Conservation (phyloP, 2,888 invertebrate genomes). For the Eilema sororculum region DNA sequence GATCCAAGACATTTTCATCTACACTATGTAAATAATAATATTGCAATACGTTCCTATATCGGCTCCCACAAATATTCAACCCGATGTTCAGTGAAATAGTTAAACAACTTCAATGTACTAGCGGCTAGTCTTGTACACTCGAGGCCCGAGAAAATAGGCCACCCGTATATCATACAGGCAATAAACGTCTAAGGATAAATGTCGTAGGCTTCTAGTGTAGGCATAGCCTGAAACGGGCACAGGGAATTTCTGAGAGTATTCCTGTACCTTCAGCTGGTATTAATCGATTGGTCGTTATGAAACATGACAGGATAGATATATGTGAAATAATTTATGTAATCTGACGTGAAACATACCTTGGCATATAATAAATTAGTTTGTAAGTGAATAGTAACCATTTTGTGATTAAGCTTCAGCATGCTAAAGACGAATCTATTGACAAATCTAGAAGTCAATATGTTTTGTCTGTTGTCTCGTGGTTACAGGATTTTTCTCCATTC, state of each 20-base stretch:
- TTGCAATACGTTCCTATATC: conserved; percentile 36
- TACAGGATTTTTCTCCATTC: too few relatives aligned
- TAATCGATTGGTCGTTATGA: neutral
- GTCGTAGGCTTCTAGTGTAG: conserved; percentile 11
- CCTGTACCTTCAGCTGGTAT: neutral
- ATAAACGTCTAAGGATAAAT: conserved; percentile 22
- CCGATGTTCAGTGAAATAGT: conserved; percentile 44
- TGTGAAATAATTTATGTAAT: neutral
- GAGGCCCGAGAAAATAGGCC: conserved; percentile 19
- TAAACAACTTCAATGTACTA: conserved; percentile 39
- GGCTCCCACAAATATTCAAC: conserved; percentile 34
- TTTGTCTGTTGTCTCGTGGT: too few relatives aligned
- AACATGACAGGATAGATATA: neutral
- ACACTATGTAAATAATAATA: conserved; percentile 31
- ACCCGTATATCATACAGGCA: conserved; percentile 14
- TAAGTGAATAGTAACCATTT: too few relatives aligned
- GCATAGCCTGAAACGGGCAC: neutral
- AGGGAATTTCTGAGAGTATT: conserved; percentile 6
- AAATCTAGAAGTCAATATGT: too few relatives aligned
- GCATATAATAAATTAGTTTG: too few relatives aligned
- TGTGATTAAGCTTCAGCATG: too few relatives aligned
- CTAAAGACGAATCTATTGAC: too few relatives aligned
- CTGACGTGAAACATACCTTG: too few relatives aligned
- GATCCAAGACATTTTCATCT: conserved; percentile 25
- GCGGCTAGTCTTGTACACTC: conserved; percentile 40